Evolutionary conservation across 2,888 invertebrate genomes (phyloP), one percentile per base, ranked within the genome.

Genomic region (Rhyacophila evoluta): DNA sequence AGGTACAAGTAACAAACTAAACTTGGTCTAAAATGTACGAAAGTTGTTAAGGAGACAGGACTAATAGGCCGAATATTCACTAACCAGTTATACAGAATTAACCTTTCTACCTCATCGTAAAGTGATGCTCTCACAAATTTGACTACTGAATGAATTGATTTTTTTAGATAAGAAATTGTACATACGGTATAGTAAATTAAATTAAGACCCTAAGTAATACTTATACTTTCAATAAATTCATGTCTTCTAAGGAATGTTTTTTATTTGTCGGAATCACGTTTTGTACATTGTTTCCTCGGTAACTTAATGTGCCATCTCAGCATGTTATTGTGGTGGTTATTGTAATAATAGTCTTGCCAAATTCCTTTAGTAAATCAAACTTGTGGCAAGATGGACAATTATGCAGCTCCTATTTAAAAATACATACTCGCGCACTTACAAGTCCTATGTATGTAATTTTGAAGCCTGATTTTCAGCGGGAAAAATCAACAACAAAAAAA

Each of bases 101-200:
- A 79, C 79, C 72, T 55, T 79, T 79, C 81, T 81, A 81, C 81
- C 81, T 81, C 81, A 81, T 55, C 55, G 25, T 12, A 55, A 55
- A 55, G 55, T 55, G 55, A 55, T 55, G 55, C 25, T 55, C 15
- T 55, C 55, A 25, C 55, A 55, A 33, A 19, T 55, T 55, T 15
- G 19, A 55, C 19, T 55, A 55, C 55, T 55, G 55, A 19, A 55
- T 55, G 19, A 19, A 55, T 8, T n/a, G n/a, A 6, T 25, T 55
- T 55, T 55, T 55, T 55, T 27, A 76, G 33, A 72, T 33, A 33
- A 55, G 55, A 29, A 77, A 37, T 78, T 81, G 81, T 81, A 81
- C 72, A 79, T 79, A 79, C 77, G 75, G 74, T 81, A 80, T 80
- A 76, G 75, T 72, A 81, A 79, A 15, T 28, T 72, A 69, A 74